A percentile compares a stretch with the other conserved stretches of the same genome.
phyloP scores from a whole-genome alignment of 2,888 invertebrate species.

The Busseola fusca region DNA sequence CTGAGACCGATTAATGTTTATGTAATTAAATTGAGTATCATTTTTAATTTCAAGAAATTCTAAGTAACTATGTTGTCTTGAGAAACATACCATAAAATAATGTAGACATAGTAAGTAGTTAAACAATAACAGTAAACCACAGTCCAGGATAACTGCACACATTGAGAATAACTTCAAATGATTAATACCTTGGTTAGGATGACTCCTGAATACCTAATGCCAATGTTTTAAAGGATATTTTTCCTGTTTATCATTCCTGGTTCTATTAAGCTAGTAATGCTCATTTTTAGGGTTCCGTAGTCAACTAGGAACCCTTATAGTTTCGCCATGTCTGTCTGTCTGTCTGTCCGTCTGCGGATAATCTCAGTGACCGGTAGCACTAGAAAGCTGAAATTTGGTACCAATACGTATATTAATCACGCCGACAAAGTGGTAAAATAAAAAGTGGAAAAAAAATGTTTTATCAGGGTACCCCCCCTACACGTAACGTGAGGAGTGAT shows the following conservation, averaged over 20 bases:
- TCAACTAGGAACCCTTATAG: too few relatives aligned
- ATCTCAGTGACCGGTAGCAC: too few relatives aligned
- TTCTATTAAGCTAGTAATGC: slow-evolving; percentile 3
- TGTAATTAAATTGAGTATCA: background rate
- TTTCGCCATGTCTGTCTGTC: too few relatives aligned
- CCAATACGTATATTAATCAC: too few relatives aligned
- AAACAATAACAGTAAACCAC: slow-evolving; percentile 17
- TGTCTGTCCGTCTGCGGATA: too few relatives aligned
- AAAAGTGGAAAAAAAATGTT: too few relatives aligned
- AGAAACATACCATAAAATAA: slow-evolving; percentile 8
- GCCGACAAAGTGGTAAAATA: too few relatives aligned
- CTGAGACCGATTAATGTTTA: background rate
- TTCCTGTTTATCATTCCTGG: slow-evolving; percentile 26
- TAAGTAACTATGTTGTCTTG: background rate
- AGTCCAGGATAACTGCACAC: slow-evolving; percentile 29
- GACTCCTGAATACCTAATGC: slow-evolving; percentile 7
- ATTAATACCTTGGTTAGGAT: slow-evolving; percentile 13
- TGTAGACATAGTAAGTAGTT: background rate
- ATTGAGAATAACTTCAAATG: slow-evolving; percentile 2
- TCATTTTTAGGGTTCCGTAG: too few relatives aligned
- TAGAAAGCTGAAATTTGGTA: too few relatives aligned
- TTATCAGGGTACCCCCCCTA: too few relatives aligned
- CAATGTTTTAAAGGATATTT: slow-evolving; percentile 19
- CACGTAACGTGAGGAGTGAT: too few relatives aligned
- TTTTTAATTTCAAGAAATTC: background rate